Evolutionary conservation across 2,888 invertebrate genomes (phyloP).

Genomic region (Muschampia plurimacula): DNA sequence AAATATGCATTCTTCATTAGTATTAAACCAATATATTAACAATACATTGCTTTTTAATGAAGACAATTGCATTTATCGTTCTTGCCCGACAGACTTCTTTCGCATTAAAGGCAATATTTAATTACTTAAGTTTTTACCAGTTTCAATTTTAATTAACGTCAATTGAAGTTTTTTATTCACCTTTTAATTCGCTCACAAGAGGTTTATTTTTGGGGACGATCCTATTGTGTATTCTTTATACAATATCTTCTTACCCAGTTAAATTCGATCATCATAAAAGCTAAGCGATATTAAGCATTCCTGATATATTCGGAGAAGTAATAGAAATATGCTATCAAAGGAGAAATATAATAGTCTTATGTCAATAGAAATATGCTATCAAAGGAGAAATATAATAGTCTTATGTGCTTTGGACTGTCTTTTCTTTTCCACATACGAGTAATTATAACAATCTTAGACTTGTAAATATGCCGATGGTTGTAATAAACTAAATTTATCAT

Average conservation of each 20-base stretch:
- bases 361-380: no score
- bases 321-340: no score
- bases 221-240: neutral
- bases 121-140: neutral
- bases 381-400: no score
- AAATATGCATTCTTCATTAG: neutral
- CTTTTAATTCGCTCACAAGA: neutral
- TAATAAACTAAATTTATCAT: neutral
- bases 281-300: no score
- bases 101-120: slow-evolving; percentile 22
- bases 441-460: no score
- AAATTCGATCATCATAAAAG: no score
- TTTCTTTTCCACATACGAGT: no score
- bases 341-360: no score
- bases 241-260: no score
- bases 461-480: no score
- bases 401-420: no score
- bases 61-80: slow-evolving; percentile 7
- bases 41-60: slow-evolving; percentile 5
- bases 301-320: no score
- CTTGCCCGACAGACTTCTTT: neutral
- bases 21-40: neutral
- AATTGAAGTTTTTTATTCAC: slow-evolving; percentile 9
- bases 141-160: slow-evolving; percentile 17
- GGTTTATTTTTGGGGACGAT: neutral